phyloP scores from a whole-genome alignment of 1,140 invertebrate genomes.

The Eufriesea mexicana region DNA sequence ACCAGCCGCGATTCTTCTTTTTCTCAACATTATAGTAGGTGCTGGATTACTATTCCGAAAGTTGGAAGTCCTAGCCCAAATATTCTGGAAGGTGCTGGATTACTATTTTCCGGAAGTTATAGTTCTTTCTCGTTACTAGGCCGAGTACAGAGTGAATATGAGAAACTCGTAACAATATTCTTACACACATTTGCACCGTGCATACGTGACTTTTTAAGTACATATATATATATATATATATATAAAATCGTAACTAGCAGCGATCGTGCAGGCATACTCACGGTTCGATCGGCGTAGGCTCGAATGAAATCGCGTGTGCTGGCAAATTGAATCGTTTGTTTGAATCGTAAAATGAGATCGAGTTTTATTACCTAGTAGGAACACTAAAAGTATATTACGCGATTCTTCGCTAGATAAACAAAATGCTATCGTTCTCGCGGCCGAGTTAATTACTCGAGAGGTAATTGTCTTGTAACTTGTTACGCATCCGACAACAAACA shows the following conservation, averaged over 20 bases:
- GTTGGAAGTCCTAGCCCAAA: too few species aligned
- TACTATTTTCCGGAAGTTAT: too few species aligned
- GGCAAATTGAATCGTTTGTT: neutral
- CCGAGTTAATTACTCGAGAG: neutral
- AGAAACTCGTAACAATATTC: too few species aligned
- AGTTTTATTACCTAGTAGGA: neutral
- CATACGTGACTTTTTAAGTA: too few species aligned
- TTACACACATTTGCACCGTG: too few species aligned
- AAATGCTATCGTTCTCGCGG: neutral
- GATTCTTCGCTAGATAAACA: neutral
- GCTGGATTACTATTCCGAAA: too few species aligned
- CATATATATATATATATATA: too few species aligned
- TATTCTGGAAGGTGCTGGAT: too few species aligned
- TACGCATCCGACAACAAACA: neutral
- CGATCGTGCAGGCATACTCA: neutral
- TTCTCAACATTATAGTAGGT: too few species aligned
- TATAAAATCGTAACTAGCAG: neutral
- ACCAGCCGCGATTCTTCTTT: too few species aligned
- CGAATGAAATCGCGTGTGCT: constrained; percentile 31
- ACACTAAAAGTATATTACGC: neutral
- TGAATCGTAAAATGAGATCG: neutral
- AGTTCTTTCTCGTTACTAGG: too few species aligned
- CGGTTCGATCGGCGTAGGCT: neutral
- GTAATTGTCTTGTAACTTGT: neutral
- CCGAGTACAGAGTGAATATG: too few species aligned